These are phyloP conservation scores for Babylonia areolata DNA, from an alignment of 1,140 invertebrate genomes.

Conservation along the genomic window DNA sequence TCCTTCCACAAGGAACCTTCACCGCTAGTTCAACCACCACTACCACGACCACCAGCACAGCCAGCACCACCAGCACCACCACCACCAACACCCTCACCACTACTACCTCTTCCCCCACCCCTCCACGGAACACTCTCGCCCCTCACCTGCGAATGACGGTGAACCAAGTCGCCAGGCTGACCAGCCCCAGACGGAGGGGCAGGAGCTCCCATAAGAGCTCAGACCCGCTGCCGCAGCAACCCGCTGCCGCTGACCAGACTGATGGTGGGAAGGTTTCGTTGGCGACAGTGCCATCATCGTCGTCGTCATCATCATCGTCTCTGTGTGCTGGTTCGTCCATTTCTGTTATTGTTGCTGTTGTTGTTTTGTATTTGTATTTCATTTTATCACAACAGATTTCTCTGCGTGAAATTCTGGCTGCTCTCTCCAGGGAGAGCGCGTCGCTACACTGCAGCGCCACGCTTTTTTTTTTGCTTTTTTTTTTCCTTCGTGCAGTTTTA, in stretches of 20 bases:
- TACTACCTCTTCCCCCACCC: background rate
- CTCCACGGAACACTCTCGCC: background rate
- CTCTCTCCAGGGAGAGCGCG: too few species aligned
- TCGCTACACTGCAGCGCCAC: too few species aligned
- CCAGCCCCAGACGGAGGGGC: background rate
- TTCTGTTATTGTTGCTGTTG: too few species aligned
- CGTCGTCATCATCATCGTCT: background rate
- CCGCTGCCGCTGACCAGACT: background rate
- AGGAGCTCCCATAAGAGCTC: background rate
- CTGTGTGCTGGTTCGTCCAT: too few species aligned
- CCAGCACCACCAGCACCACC: background rate
- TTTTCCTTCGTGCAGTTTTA: too few species aligned
- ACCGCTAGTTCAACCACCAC: background rate
- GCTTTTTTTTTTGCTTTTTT: too few species aligned
- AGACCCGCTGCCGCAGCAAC: background rate
- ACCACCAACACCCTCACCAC: background rate
- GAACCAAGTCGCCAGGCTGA: slow-evolving; percentile 9
- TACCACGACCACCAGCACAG: background rate
- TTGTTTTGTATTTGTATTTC: too few species aligned
- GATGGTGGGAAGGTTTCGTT: background rate
- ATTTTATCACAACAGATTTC: too few species aligned
- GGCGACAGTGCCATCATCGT: background rate
- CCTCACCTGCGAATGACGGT: slow-evolving; percentile 22
- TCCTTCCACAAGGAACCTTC: background rate
- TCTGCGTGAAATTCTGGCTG: too few species aligned